Conservation (phyloP, 2,888 invertebrate genomes). For the Chrysolina americana region DNA sequence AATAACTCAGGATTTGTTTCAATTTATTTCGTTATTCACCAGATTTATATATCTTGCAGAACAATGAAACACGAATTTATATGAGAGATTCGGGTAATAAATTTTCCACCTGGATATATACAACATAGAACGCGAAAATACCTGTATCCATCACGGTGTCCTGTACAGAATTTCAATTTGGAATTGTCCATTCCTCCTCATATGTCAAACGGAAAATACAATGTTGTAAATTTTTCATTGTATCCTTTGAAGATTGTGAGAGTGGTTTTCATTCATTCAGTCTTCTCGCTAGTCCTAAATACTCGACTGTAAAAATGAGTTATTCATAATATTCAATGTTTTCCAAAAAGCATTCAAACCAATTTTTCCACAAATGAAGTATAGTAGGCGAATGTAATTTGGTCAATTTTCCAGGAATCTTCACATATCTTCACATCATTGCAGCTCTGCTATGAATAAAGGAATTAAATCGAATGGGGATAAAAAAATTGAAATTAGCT, state of each 20-base stretch:
- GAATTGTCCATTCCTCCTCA: background rate
- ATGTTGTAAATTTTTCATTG: background rate
- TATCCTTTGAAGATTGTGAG: background rate
- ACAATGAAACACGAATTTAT: slow-evolving; percentile 25
- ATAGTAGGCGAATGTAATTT: no score
- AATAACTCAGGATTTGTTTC: slow-evolving; percentile 20
- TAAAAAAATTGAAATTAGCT: no score
- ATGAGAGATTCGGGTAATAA: slow-evolving; percentile 14
- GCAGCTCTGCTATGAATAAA: no score
- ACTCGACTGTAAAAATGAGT: no score
- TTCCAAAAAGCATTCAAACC: no score
- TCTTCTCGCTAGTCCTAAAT: no score
- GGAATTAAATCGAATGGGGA: no score
- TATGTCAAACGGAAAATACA: background rate
- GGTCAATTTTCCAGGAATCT: no score
- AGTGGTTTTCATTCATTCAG: background rate
- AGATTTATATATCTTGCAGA: slow-evolving; percentile 24
- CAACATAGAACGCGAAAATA: slow-evolving; percentile 19
- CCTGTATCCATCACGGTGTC: slow-evolving; percentile 16
- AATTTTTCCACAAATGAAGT: no score
- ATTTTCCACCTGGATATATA: slow-evolving; percentile 20
- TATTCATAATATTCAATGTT: no score
- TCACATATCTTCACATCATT: no score
- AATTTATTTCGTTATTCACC: slow-evolving; percentile 17
- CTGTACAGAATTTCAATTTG: background rate